Evolutionary conservation across 2,797 vertebrate species (phyloP).

Genomic region (Anableps anableps): DNA sequence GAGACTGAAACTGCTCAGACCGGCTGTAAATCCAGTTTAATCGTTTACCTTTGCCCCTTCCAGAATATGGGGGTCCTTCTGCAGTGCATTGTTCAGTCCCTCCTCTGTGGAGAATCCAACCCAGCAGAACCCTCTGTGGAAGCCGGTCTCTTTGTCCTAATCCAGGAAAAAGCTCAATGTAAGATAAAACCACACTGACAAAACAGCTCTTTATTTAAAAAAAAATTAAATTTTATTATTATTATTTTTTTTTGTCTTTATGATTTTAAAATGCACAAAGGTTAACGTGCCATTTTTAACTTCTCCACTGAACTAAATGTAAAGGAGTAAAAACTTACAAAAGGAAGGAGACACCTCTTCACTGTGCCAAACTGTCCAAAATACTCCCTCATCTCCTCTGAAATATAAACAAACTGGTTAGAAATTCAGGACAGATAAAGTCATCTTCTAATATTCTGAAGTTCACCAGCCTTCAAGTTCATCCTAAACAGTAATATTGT

Average conservation of each 20-base stretch:
- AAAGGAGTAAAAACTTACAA: constrained; percentile 84
- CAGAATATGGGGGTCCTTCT: constrained; percentile 87
- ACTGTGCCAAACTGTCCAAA: constrained; percentile 90
- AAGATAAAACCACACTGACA: neutral
- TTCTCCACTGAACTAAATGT: neutral
- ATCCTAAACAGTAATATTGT: neutral
- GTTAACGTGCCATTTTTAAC: neutral
- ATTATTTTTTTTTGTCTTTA: no score
- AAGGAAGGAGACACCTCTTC: constrained; percentile 84
- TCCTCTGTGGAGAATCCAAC: constrained; percentile 82
- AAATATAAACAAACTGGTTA: constrained; percentile 21
- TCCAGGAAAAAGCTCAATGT: constrained; percentile 4
- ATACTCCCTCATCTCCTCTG: constrained; percentile 89
- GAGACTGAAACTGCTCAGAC: neutral
- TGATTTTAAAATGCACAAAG: neutral
- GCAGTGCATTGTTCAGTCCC: constrained; percentile 83
- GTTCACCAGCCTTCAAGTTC: neutral
- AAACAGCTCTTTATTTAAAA: neutral
- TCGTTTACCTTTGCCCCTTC: constrained; percentile 87
- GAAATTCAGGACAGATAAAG: neutral
- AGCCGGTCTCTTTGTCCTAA: constrained; percentile 90
- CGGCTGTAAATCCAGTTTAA: neutral
- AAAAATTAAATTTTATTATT: neutral
- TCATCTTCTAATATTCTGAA: neutral
- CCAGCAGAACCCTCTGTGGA: constrained; percentile 90